phyloP scores from a whole-genome alignment of 2,888 invertebrate genomes.

The Yponomeuta evonymella region DNA sequence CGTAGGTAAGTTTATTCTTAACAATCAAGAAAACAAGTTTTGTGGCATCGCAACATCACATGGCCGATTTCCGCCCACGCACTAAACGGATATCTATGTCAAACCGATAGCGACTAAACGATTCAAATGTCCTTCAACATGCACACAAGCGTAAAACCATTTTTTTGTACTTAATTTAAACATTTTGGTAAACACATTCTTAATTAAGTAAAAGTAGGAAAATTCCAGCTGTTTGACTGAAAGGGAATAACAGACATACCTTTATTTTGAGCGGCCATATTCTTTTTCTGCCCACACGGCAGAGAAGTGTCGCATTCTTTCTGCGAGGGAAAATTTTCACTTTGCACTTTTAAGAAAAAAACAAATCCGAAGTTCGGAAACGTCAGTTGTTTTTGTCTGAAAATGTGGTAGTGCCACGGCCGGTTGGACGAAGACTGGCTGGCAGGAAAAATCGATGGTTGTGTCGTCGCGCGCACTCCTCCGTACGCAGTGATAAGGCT shows the following conservation, averaged over 20 bases:
- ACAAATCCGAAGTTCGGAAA: constrained; percentile 38
- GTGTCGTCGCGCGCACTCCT: constrained; percentile 11
- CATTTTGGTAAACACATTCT: background rate
- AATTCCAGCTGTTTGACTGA: background rate
- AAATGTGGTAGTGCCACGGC: background rate
- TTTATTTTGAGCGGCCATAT: constrained; percentile 69
- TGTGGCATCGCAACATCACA: constrained; percentile 38
- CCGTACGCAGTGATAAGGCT: constrained; percentile 11
- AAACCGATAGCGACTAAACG: constrained; percentile 30
- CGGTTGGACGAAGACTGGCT: background rate
- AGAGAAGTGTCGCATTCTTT: background rate
- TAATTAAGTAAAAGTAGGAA: background rate
- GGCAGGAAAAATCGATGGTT: constrained; percentile 12
- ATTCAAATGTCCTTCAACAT: background rate
- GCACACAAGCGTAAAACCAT: background rate
- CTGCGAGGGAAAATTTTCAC: background rate
- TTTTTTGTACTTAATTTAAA: background rate
- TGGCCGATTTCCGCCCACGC: constrained; percentile 59
- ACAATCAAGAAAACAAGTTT: background rate
- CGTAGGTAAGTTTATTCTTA: background rate
- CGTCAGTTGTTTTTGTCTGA: constrained; percentile 3
- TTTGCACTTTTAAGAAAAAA: constrained; percentile 56
- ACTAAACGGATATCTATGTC: constrained; percentile 42
- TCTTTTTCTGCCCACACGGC: constrained; percentile 39
- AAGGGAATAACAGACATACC: constrained; percentile 38